Evolutionary conservation across 2,888 invertebrate genomes (phyloP), one percentile per base, ranked within the genome.

Genomic region (Pristionchus mayeri): DNA sequence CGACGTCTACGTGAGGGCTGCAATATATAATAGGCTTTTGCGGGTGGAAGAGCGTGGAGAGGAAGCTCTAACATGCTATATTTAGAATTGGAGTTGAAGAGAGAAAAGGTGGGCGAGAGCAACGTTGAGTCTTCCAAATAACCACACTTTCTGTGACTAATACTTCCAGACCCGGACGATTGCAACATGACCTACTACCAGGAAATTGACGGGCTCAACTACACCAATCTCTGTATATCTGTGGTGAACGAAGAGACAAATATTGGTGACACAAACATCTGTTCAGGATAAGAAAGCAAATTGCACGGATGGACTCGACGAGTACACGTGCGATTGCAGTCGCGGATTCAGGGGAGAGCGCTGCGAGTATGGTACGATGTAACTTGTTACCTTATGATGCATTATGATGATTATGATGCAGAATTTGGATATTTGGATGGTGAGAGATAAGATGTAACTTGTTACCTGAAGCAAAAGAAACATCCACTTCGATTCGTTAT

Each of bases 271-370:
- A n/a, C n/a, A n/a, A n/a, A n/a, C n/a, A n/a, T n/a, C n/a, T n/a
- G n/a, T n/a, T n/a, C 30, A 78, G 78, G 80, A 80, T 40, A 40
- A 48, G 18, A 21, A 34, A 13, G 80, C 80, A 16, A 30, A 13
- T 4, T 80, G 80, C 80, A 1, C n/a, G 27, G 80, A 80, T 13
- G 80, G 80, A n/a, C n/a, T 80, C 40, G 57, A 40, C 11, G 34
- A 7, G 18, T 80, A 80, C 57, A 80, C 54, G 3, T 80, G 80
- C 50, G 18, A 34, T 4, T 80, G 80, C 80, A 57, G 48, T 40
- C 13, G 37, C 0, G 40, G 50, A 21, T 37, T 11, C n/a, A 57
- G 13, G 13, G 80, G 80, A 57, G n/a, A 21, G 21, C 27, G n/a
- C 9, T 78, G 78, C 78, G n/a, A 27, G 48, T 21, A 50, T n/a